Evolutionary conservation across 1,140 invertebrate genomes (phyloP), one percentile per base, ranked within the genome.

Genomic region (Bombus ignitus): DNA sequence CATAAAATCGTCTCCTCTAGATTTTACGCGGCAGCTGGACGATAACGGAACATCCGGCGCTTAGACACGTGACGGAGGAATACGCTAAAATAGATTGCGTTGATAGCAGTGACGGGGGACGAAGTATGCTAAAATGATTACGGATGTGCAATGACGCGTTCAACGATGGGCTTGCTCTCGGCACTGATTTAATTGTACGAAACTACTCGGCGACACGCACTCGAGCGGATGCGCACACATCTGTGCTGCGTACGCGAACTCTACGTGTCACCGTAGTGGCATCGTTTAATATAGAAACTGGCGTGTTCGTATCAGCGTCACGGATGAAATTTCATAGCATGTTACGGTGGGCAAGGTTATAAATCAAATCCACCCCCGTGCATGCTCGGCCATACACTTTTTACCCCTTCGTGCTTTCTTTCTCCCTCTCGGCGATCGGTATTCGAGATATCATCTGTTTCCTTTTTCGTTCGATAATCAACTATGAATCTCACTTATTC

Each of bases 111-210:
- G 66, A 77, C 42, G 10, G 10, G 25, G 5, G 28, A 37, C 37
- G 25, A 71, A 78, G 47, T 84, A 70, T 35, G 13, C 22, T 59
- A 37, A 78, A 84, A 78, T 53, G 53, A 84, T 84, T 68, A 71
- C 15, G 76, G 10, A 62, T 70, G n/a, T 44, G 65, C 74, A 37
- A 70, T 71, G 65, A 22, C 28, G 59, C 73, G 35, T 83, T 39
- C 57, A 22, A 35, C 28, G 62, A 81, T 59, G 68, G 18, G 39
- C 25, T 18, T 68, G 65, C 62, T 70, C 53, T 28, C 75, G 66
- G 65, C 74, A 44, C 53, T 71, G 82, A 79, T 79, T 84, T 80
- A 72, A 84, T 84, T 84, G 53, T 44, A n/a, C 66, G 76, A 71
- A 62, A 47, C 53, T 84, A 18, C 39, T 72, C 53, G 32, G 1